A percentile compares a stretch with the other conserved stretches of the same genome.
These are phyloP conservation scores for Bucco capensis DNA, from an alignment of 2,113 vertebrate species.

Conservation along the genomic window DNA sequence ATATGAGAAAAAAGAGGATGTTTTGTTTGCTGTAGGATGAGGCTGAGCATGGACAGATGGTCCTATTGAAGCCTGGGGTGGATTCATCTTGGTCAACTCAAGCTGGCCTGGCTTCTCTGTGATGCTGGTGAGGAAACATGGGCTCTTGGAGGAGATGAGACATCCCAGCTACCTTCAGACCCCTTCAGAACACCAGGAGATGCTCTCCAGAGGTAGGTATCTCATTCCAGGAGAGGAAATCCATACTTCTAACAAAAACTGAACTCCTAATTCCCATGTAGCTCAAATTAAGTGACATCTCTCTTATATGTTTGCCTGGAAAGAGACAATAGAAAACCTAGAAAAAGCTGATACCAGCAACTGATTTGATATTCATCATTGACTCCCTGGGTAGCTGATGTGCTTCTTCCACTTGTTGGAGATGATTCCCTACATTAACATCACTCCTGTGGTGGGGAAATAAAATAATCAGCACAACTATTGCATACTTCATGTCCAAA, in stretches of 20 bases:
- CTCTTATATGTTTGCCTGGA: neutral
- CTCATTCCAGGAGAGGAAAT: neutral
- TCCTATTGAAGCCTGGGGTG: fast-evolving
- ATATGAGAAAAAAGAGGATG: neutral
- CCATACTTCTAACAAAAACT: neutral
- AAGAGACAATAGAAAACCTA: neutral
- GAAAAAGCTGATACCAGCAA: neutral
- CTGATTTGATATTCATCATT: neutral
- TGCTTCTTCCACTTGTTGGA: neutral
- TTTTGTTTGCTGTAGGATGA: neutral
- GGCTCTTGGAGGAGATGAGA: neutral
- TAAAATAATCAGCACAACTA: neutral
- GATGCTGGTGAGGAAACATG: neutral
- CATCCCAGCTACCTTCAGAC: neutral
- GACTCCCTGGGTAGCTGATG: neutral
- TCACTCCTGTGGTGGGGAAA: neutral
- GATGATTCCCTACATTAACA: neutral
- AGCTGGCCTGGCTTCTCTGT: neutral
- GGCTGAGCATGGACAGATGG: neutral
- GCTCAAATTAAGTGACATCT: neutral
- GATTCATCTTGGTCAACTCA: neutral
- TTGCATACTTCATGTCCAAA: neutral
- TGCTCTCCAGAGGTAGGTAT: neutral
- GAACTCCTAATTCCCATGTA: neutral
- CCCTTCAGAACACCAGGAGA: neutral